These are phyloP conservation scores for Pemphredon lugubris DNA, from an alignment of 2,888 invertebrate genomes.

Conservation along the genomic window DNA sequence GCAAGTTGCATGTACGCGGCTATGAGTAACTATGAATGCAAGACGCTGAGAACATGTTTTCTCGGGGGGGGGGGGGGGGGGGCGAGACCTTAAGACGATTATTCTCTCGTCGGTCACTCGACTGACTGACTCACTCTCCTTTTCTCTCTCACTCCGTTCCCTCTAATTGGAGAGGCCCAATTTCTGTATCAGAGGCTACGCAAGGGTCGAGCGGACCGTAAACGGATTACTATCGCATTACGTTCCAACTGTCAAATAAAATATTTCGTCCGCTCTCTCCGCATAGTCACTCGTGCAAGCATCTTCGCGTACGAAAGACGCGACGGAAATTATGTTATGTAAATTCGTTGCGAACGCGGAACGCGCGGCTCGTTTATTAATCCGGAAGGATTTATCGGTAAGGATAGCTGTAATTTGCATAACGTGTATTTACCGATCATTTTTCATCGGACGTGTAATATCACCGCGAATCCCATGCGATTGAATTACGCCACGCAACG, in stretches of 20 bases:
- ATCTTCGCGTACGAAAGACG: not conserved
- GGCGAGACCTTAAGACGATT: slow-evolving; percentile 57
- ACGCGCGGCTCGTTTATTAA: no score
- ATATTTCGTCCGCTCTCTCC: slow-evolving; percentile 28
- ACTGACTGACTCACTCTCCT: slow-evolving; percentile 45
- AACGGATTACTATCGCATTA: slow-evolving; percentile 52
- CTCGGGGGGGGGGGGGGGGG: no score
- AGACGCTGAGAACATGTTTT: slow-evolving; percentile 26
- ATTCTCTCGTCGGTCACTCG: slow-evolving; percentile 42
- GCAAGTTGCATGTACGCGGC: not conserved
- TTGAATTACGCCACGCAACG: no score
- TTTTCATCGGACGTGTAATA: no score
- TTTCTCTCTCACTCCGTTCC: slow-evolving; percentile 39
- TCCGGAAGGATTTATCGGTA: no score
- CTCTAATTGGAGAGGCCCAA: slow-evolving; percentile 71
- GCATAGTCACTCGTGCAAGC: not conserved
- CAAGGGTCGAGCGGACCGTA: slow-evolving; percentile 42
- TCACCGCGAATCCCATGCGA: no score
- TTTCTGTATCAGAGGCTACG: slow-evolving; percentile 65
- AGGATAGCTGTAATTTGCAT: no score
- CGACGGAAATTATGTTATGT: no score
- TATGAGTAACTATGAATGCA: not conserved
- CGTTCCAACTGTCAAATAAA: slow-evolving; percentile 49
- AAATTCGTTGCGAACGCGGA: no score
- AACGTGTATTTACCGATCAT: no score